Conservation (phyloP, 1,140 invertebrate genomes). For the Cotesia vestalis region DNA sequence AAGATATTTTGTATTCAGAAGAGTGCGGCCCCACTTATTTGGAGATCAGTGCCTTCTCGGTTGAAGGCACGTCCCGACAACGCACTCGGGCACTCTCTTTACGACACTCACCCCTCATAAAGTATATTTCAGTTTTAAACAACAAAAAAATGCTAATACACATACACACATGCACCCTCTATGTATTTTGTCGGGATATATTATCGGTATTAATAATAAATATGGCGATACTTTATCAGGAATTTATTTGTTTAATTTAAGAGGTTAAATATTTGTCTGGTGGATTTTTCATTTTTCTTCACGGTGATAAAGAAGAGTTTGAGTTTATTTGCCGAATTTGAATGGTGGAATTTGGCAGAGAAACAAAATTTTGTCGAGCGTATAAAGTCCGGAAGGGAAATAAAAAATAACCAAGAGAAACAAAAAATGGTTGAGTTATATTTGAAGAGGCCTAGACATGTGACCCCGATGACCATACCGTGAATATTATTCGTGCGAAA, state of each 20-base stretch:
- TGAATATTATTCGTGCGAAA: constrained; percentile 48
- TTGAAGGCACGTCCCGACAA: constrained; percentile 42
- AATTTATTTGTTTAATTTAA: neutral
- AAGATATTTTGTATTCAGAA: constrained; percentile 59
- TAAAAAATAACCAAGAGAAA: constrained; percentile 35
- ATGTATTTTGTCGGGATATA: neutral
- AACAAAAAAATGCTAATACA: constrained; percentile 66
- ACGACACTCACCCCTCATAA: constrained; percentile 38
- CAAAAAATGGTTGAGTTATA: constrained; percentile 36
- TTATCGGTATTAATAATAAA: constrained; percentile 45
- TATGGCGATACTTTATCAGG: constrained; percentile 12
- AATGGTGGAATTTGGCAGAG: neutral
- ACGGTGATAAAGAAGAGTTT: neutral
- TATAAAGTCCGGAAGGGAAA: too few relatives aligned
- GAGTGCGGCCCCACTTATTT: constrained; percentile 63
- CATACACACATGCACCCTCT: too few relatives aligned
- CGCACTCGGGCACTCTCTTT: constrained; percentile 43
- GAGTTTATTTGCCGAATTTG: too few relatives aligned
- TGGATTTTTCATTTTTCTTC: neutral
- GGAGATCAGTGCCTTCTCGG: constrained; percentile 59
- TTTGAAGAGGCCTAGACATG: constrained; percentile 43
- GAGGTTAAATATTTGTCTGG: neutral
- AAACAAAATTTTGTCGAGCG: constrained; percentile 10
- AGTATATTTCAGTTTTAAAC: constrained; percentile 66
- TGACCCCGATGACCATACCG: constrained; percentile 31